A percentile compares a stretch with the other conserved stretches of the same genome.
phyloP scores from a whole-genome alignment of 2,113 vertebrate species.

The Clarias magur region DNA sequence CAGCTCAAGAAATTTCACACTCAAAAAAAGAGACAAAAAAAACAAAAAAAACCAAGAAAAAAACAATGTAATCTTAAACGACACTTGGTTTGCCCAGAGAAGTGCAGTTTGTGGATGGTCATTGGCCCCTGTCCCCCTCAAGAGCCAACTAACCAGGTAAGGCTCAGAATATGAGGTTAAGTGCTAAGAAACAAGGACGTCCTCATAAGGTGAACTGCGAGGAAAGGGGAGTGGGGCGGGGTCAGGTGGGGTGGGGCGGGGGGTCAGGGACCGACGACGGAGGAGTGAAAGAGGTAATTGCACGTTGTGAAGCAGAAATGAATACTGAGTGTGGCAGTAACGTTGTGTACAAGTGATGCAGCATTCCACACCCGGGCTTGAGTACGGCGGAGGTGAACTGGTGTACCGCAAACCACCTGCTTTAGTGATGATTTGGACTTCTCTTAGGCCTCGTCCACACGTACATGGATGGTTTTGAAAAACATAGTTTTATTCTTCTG shows the following conservation, averaged over 20 bases:
- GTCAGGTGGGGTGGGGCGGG: not conserved
- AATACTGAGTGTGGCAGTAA: constrained; percentile 71
- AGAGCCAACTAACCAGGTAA: not conserved
- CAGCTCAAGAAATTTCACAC: constrained; percentile 48
- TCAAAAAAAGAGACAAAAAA: not conserved
- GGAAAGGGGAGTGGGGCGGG: too few relatives aligned
- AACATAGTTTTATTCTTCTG: not conserved
- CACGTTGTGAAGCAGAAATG: constrained; percentile 59
- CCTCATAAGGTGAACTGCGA: constrained; percentile 28
- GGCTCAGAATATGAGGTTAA: constrained; percentile 63
- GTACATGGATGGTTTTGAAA: not conserved
- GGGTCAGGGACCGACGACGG: constrained; percentile 21
- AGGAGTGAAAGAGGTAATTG: constrained; percentile 63
- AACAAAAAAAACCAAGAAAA: constrained; percentile 22
- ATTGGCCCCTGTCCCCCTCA: constrained; percentile 18
- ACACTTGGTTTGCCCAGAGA: constrained; percentile 65
- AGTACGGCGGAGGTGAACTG: constrained; percentile 55
- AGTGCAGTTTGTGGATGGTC: constrained; percentile 56
- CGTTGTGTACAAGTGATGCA: constrained; percentile 63
- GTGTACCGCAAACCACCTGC: constrained; percentile 52
- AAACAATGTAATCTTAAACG: constrained; percentile 42
- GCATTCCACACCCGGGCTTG: constrained; percentile 49
- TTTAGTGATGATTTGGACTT: constrained; percentile 13
- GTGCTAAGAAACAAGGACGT: constrained; percentile 68
- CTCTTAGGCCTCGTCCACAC: not conserved